Evolutionary conservation across 92 coral and sea anemone genomes (phyloP).

Genomic region (Actinernus sp.): DNA sequence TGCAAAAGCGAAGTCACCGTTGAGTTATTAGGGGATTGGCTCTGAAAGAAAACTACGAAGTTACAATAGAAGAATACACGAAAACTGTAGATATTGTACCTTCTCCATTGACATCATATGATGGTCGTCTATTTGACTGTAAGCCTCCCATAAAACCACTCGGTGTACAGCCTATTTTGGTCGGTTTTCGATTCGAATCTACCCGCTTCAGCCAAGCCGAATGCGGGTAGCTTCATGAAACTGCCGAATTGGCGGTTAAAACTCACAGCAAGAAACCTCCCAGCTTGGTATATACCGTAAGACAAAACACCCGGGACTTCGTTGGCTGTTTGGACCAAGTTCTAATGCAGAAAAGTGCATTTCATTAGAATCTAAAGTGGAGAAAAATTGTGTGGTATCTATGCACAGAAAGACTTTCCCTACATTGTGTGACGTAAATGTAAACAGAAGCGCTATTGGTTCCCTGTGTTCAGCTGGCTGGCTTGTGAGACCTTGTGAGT

Average conservation of each 20-base stretch:
- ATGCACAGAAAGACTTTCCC: slow-evolving; percentile 1
- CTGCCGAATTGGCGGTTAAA: slow-evolving; percentile 7
- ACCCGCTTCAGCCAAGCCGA: slow-evolving; percentile 90
- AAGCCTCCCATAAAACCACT: slow-evolving; percentile 83
- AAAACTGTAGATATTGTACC: no score
- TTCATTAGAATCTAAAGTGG: slow-evolving; percentile 4
- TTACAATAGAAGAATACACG: not conserved
- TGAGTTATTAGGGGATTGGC: not conserved
- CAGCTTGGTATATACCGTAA: not conserved
- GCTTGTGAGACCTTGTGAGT: no score
- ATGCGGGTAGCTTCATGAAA: slow-evolving; percentile 87
- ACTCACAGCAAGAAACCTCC: not conserved
- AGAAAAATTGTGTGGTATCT: not conserved
- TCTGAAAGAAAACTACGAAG: not conserved
- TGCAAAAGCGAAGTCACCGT: slow-evolving; percentile 51
- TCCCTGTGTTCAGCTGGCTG: slow-evolving; percentile 19
- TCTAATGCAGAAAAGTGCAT: slow-evolving; percentile 25
- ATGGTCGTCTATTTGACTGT: slow-evolving; percentile 87
- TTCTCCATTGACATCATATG: slow-evolving; percentile 92
- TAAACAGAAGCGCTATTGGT: slow-evolving; percentile 46
- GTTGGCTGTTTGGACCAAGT: slow-evolving; percentile 23
- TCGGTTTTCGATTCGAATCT: slow-evolving; percentile 44
- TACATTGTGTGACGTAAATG: slow-evolving; percentile 34
- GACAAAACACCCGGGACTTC: slow-evolving; percentile 3
- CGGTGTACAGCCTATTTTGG: slow-evolving; percentile 88